Conservation (phyloP, 2,797 vertebrate species). For the Phrynocephalus guinanensis region DNA sequence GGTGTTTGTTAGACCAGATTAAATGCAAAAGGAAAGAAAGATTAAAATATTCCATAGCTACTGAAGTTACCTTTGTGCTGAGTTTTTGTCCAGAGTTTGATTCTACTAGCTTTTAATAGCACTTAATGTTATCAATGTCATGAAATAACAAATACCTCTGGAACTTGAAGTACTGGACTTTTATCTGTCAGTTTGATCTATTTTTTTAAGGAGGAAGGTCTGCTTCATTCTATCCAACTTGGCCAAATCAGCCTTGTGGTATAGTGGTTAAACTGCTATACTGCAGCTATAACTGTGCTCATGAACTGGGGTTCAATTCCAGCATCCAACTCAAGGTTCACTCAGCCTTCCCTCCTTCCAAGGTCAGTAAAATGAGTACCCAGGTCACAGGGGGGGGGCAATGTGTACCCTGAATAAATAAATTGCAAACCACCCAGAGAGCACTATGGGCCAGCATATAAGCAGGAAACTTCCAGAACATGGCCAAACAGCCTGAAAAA, state of each 20-base stretch:
- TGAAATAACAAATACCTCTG: background rate
- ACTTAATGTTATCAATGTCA: background rate
- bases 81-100: constrained; percentile 37
- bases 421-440: no score
- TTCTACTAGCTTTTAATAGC: background rate
- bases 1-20: constrained; percentile 5
- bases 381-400: no score
- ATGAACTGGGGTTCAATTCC: no score
- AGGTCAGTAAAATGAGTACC: no score
- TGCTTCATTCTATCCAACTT: background rate
- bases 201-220: background rate
- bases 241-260: background rate
- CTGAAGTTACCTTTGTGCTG: background rate
- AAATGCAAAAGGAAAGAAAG: background rate
- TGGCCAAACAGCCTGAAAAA: no score
- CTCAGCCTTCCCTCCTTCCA: no score
- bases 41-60: constrained; percentile 10
- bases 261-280: no score
- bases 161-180: background rate
- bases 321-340: no score
- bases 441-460: no score
- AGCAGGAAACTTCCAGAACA: no score
- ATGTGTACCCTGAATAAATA: no score
- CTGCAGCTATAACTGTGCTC: no score
- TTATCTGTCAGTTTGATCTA: background rate